Evolutionary conservation across 2,888 invertebrate genomes (phyloP), one percentile per base, ranked within the genome.

Genomic region (Lysandra coridon): DNA sequence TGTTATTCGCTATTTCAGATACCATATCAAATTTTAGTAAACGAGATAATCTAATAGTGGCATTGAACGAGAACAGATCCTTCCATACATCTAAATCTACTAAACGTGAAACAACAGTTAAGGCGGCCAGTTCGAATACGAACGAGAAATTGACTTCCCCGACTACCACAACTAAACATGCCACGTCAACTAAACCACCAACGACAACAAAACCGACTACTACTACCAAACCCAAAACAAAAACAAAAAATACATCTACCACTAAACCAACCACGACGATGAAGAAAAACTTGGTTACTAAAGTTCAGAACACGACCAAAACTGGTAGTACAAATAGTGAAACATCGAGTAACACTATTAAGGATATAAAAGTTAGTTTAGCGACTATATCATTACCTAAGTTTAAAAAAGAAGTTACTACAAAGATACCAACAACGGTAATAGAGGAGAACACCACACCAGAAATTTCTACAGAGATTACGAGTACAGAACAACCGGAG

Each of bases 211-310:
- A 87, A 37, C 83, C 86, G 1, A 82, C 85, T 3, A 87, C 89
- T 14, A 91, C 89, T 1, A 87, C 86, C 17, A 93, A 93, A 85
- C 90, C 91, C 0, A 92, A 92, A 81, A 88, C 92, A 80, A 92
- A 92, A 85, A 91, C 90, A 0, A 87, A 87, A 73, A 91, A 91
- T 40, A 82, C 87, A 4, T 84, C 86, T 78, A 79, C 82, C 4
- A 86, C 83, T 3, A 84, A 83, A 49, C 84, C 83, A 1, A 83
- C 81, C 2, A 83, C 83, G 37, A 85, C 83, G 5, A 83, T 84
- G 2, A 82, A 83, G 60, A 84, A 83, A 75, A 78, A 83, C 6
- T 40, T 57, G n/a, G 57, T 74, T 79, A 30, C 81, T 79, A n/a
- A 53, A 76, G 14, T 30, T 17, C 57, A 57, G 53, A 33, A 57